These are phyloP conservation scores for Speoplatyrhinus poulsoni DNA, from an alignment of 2,113 vertebrate species.

Conservation along the genomic window DNA sequence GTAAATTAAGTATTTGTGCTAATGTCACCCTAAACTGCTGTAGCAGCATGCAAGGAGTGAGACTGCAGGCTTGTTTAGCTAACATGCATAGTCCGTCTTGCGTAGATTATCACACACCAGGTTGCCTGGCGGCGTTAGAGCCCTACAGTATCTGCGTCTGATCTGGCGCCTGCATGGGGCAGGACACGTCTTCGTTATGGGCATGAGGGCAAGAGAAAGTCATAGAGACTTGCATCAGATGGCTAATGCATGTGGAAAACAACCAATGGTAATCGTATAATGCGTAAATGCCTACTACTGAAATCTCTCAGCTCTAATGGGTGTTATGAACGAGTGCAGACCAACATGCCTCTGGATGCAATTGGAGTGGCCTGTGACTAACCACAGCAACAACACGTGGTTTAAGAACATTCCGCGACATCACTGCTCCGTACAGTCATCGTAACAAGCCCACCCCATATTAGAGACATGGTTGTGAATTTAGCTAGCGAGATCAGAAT, in stretches of 20 bases:
- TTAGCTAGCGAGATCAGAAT: no score
- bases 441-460: no score
- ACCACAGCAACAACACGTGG: no score
- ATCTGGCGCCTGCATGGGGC: constrained; percentile 23
- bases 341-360: no score
- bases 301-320: no score
- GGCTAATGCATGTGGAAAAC: no score
- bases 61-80: constrained; percentile 21
- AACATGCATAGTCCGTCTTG: constrained; percentile 31
- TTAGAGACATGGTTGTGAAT: no score
- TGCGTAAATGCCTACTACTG: no score
- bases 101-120: constrained; percentile 32
- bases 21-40: constrained; percentile 16
- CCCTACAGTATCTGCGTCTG: constrained; percentile 9
- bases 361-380: no score
- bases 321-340: no score
- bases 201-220: constrained; percentile 2
- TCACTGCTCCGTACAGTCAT: no score
- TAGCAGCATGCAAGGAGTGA: constrained; percentile 4
- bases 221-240: neutral
- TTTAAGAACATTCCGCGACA: neutral
- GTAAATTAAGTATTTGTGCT: constrained; percentile 25
- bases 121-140: constrained; percentile 38
- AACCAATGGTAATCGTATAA: no score
- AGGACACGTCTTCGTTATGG: constrained; percentile 20